phyloP scores from a whole-genome alignment of 2,113 vertebrate genomes.

The Galbula dea region DNA sequence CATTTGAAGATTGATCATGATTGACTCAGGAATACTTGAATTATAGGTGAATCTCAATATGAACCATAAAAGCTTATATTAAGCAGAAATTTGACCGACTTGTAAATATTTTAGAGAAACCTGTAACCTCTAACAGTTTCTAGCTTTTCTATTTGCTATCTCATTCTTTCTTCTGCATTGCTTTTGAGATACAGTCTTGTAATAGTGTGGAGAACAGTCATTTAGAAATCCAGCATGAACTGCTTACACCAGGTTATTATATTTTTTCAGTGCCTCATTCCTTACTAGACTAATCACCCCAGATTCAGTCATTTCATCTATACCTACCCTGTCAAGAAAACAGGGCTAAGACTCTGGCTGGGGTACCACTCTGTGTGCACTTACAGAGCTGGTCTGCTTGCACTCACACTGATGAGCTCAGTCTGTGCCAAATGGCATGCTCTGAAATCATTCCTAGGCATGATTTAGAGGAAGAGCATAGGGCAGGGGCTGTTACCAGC shows the following conservation, averaged over 20 bases:
- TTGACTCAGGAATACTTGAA: background rate
- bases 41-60: background rate
- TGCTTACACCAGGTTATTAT: background rate
- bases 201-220: background rate
- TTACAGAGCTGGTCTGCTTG: background rate
- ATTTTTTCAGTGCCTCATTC: background rate
- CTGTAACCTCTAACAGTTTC: background rate
- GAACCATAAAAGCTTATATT: background rate
- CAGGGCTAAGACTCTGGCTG: background rate
- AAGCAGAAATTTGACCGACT: background rate
- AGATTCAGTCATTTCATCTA: background rate
- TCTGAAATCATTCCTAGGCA: no score
- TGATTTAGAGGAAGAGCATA: background rate
- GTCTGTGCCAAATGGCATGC: no score
- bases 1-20: background rate
- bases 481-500: background rate
- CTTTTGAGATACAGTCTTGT: background rate
- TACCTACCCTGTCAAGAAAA: background rate
- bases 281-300: background rate
- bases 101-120: background rate
- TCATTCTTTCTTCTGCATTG: background rate
- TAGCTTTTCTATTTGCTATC: background rate
- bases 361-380: no score
- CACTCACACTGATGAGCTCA: rapidly evolving
- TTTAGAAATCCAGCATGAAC: background rate